Conservation (phyloP, 2,113 vertebrate species). For the Pachypanchax playfairii region DNA sequence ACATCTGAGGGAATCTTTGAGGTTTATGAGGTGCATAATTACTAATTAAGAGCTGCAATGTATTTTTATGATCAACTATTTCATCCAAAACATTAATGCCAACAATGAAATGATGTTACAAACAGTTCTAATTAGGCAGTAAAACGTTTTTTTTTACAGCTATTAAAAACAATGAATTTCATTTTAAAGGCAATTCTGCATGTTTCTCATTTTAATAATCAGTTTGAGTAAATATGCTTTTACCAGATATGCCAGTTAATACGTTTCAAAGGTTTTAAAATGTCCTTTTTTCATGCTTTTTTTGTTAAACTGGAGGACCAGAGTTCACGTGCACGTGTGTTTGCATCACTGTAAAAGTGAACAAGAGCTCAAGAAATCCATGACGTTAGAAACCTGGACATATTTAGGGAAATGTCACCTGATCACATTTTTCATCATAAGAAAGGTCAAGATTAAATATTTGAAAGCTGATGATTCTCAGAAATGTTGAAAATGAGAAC, state of each 20-base stretch:
- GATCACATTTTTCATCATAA: background rate
- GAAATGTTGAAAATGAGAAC: too few species aligned
- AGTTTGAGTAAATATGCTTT: background rate
- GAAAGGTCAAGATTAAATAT: background rate
- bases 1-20: background rate
- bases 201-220: background rate
- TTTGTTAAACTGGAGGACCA: background rate
- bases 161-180: background rate
- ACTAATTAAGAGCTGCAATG: background rate
- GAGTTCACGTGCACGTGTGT: background rate
- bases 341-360: background rate
- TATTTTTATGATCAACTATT: slow-evolving; percentile 3
- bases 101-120: slow-evolving; percentile 11
- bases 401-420: background rate
- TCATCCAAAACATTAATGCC: background rate
- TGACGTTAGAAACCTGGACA: background rate
- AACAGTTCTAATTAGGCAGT: background rate
- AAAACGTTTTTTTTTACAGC: background rate
- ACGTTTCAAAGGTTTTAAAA: background rate
- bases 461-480: background rate
- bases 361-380: background rate
- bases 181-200: slow-evolving; percentile 4
- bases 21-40: background rate
- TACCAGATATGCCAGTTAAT: background rate
- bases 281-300: background rate